phyloP scores from a whole-genome alignment of 1,140 invertebrate genomes.

The Lamellibrachia luymesi region DNA sequence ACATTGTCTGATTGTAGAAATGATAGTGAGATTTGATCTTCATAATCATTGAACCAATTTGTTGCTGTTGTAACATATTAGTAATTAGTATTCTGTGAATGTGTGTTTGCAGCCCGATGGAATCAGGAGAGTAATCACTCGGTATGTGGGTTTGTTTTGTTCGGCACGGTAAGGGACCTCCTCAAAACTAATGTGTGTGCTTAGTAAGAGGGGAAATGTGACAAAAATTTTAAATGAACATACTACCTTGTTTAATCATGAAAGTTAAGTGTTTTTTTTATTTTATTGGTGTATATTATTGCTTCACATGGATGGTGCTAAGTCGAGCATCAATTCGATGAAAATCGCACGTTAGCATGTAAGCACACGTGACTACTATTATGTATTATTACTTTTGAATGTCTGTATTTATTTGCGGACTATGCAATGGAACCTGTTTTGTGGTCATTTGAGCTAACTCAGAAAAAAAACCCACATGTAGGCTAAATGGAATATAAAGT shows the following conservation, averaged over 20 bases:
- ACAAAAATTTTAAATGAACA: background rate
- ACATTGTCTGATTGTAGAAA: background rate
- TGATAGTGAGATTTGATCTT: background rate
- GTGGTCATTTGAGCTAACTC: background rate
- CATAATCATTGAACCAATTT: background rate
- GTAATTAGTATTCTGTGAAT: background rate
- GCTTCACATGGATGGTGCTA: background rate
- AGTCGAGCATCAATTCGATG: background rate
- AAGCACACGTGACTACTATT: background rate
- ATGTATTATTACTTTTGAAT: background rate
- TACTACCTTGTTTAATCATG: background rate
- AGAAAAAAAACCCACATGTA: background rate
- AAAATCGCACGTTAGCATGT: background rate
- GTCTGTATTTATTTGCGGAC: background rate
- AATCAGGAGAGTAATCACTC: background rate
- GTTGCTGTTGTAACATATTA: background rate
- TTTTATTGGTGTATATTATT: background rate
- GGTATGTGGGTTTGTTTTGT: conserved; percentile 4
- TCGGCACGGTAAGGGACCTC: background rate
- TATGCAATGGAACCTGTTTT: background rate
- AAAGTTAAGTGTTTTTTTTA: background rate
- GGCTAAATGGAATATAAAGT: too few relatives aligned
- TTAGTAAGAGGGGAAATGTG: background rate
- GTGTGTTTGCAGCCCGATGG: background rate
- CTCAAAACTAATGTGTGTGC: background rate